A percentile compares a stretch with the other conserved stretches of the same genome.
Conservation (phyloP, 2,113 vertebrate species). For the Noturus placidus region DNA sequence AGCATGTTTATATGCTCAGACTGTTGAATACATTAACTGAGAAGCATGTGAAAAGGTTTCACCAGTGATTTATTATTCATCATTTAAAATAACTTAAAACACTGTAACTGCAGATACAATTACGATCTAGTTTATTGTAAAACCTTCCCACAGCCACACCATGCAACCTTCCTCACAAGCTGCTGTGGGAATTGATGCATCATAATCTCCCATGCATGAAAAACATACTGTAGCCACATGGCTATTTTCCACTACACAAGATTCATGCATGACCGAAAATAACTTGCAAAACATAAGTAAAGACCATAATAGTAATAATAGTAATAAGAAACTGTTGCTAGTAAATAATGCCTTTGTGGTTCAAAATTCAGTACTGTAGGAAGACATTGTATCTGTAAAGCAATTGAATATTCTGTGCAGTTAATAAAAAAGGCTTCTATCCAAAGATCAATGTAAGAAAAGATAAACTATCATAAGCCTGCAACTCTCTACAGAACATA, state of each 20-base stretch:
- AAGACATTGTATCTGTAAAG: conserved; percentile 45
- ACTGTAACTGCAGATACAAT: conserved; percentile 9
- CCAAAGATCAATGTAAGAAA: conserved; percentile 33
- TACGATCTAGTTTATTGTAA: background rate
- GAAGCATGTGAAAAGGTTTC: background rate
- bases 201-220: conserved; percentile 46
- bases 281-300: conserved; percentile 22
- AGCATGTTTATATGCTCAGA: background rate
- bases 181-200: conserved; percentile 46
- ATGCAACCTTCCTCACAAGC: conserved; percentile 33
- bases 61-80: conserved; percentile 3
- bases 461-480: conserved; percentile 20
- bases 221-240: conserved; percentile 35
- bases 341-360: conserved; percentile 41
- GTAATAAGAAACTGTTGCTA: conserved; percentile 22
- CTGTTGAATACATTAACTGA: background rate
- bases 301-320: conserved; percentile 17
- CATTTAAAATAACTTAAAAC: conserved; percentile 7
- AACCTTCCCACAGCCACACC: conserved; percentile 23
- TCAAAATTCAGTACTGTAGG: conserved; percentile 45
- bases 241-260: conserved; percentile 31
- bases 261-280: conserved; percentile 46
- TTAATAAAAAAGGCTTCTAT: conserved; percentile 21
- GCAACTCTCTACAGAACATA: conserved; percentile 15
- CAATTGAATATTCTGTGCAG: conserved; percentile 25